phyloP scores from a whole-genome alignment of 2,113 vertebrate genomes.

The Odocoileus hemionus region DNA sequence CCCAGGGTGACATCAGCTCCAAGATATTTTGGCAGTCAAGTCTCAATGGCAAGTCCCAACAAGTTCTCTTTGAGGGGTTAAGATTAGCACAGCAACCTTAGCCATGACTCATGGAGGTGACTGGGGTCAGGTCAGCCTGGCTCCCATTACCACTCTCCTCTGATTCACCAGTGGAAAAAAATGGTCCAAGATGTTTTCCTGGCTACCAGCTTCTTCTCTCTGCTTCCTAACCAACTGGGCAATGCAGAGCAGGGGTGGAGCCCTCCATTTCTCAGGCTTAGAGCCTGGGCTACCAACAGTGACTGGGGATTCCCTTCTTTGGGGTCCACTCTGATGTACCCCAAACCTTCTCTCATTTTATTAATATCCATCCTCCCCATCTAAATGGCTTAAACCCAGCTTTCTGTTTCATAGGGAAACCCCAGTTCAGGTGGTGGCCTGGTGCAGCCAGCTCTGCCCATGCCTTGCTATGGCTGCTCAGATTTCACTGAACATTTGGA shows the following conservation, averaged over 20 bases:
- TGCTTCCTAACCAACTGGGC: conserved; percentile 58
- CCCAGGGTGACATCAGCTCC: conserved; percentile 32
- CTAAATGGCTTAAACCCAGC: not conserved
- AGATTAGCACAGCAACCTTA: conserved; percentile 77
- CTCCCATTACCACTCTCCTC: conserved; percentile 60
- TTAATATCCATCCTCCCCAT: not conserved
- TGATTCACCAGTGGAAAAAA: conserved; percentile 78
- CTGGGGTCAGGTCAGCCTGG: conserved; percentile 71
- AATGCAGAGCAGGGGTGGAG: not conserved
- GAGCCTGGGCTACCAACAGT: not conserved
- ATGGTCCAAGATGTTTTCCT: not conserved
- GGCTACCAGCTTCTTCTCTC: conserved; percentile 62
- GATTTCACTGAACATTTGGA: not conserved
- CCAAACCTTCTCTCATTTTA: not conserved
- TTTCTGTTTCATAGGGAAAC: not conserved
- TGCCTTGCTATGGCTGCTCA: not conserved
- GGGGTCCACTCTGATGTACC: not conserved
- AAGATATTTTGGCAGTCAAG: conserved; percentile 74
- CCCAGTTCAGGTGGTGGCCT: not conserved
- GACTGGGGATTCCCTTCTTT: not conserved
- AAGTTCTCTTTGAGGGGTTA: conserved; percentile 71
- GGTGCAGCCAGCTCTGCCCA: not conserved
- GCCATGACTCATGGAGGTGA: conserved; percentile 80
- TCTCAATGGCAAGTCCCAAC: conserved; percentile 75
- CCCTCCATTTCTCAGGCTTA: not conserved